Evolutionary conservation across 2,888 invertebrate species (phyloP), one percentile per base, ranked within the genome.

Genomic region (Lordiphosa andalusiaca): DNA sequence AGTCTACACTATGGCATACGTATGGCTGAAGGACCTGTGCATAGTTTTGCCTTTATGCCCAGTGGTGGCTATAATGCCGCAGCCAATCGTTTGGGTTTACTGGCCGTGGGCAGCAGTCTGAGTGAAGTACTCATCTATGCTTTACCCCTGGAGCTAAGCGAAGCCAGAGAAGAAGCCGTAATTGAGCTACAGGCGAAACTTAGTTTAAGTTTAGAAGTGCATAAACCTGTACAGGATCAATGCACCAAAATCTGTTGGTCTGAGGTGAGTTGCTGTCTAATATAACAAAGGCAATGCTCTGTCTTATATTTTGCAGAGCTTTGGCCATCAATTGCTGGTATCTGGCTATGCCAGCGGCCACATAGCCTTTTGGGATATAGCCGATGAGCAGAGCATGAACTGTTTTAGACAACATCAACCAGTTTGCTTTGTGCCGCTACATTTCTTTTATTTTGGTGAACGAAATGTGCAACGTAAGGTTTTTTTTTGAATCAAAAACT

Each of bases 1-100:
- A 69, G 86, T 48, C 83, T 93, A 44, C 90, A 91, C 13, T 92
- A 93, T 71, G 91, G 91, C 10, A 86, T 94, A 37, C 90, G 90
- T 4, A 91, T 93, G 73, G 89, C 91, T 10, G 88, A 89, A 60
- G 94, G 93, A 2, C 91, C 92, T 4, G 89, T 93, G 7, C 92
- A 93, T 91, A 90, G 91, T 57, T 87, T 94, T 83, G 91, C 92
- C 75, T 94, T 94, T 92, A 92, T 94, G 82, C 94, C 94, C 10
- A 93, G 93, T 30, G 93, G 94, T 25, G 92, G 93, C 67, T 93
- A 92, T 80, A 90, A 91, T 63, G 56, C 66, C 33, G 49, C 64
- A 2, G 44, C 59, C 1, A 89, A 89, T 68, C 90, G 93, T 70
- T 88, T 94, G 75, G 94, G 93, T 9, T 87, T 94, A 21, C 74